Evolutionary conservation across 2,113 vertebrate genomes (phyloP).

Genomic region (Peromyscus maniculatus): DNA sequence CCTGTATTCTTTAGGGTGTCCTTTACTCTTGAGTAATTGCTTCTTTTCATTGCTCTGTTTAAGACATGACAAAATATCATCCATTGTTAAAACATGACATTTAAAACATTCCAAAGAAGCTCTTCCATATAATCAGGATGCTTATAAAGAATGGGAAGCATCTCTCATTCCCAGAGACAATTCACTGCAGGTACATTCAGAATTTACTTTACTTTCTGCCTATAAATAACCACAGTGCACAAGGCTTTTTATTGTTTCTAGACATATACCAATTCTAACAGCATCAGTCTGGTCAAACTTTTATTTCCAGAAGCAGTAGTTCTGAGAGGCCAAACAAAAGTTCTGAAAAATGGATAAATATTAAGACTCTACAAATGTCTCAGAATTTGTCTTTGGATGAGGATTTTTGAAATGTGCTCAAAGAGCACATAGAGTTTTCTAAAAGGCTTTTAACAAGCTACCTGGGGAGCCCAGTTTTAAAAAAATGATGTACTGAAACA

Average conservation of each 20-base stretch:
- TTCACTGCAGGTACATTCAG: slow-evolving; percentile 2
- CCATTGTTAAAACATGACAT: slow-evolving; percentile 62
- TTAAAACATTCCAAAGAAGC: slow-evolving; percentile 51
- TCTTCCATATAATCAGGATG: slow-evolving; percentile 32
- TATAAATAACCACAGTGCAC: slow-evolving; percentile 8
- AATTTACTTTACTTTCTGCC: slow-evolving; percentile 17
- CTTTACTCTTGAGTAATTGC: neutral
- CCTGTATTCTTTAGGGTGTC: neutral
- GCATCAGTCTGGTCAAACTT: neutral
- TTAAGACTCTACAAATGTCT: slow-evolving; percentile 29
- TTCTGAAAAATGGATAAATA: slow-evolving; percentile 40
- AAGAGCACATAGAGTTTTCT: slow-evolving; percentile 39
- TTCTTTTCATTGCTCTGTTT: neutral
- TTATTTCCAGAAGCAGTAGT: slow-evolving; percentile 31
- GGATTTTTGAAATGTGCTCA: neutral
- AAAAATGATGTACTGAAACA: slow-evolving; percentile 60
- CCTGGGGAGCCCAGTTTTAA: slow-evolving; percentile 55
- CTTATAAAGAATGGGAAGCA: slow-evolving; percentile 30
- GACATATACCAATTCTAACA: neutral
- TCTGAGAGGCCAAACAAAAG: slow-evolving; percentile 52
- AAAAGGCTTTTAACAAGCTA: slow-evolving; percentile 63
- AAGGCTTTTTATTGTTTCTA: neutral
- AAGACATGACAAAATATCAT: slow-evolving; percentile 26
- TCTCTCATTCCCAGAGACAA: neutral
- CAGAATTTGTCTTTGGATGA: slow-evolving; percentile 40